These are phyloP conservation scores for Choloepus didactylus DNA, from an alignment of 2,797 vertebrate species.

Conservation along the genomic window DNA sequence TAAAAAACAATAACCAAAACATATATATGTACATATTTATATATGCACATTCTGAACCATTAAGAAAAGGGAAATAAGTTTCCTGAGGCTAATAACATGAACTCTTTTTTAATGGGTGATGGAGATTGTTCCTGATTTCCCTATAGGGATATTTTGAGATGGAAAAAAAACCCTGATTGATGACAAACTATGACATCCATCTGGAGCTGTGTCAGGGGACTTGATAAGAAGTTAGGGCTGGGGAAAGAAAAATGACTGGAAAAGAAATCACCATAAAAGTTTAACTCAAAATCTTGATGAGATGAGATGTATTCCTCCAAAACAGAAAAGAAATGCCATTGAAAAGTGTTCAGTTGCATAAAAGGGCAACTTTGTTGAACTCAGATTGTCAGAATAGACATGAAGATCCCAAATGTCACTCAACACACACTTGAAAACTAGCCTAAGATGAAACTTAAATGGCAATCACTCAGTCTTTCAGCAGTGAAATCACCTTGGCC, in stretches of 20 bases:
- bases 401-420: background rate
- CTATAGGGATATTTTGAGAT: background rate
- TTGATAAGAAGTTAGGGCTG: background rate
- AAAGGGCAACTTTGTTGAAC: background rate
- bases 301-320: background rate
- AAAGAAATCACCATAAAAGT: background rate
- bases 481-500: background rate
- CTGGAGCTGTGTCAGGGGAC: background rate
- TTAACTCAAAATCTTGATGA: background rate
- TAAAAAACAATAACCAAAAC: background rate
- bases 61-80: background rate
- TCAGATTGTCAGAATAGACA: background rate
- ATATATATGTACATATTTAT: too few species aligned
- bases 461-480: background rate
- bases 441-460: background rate
- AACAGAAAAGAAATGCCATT: background rate
- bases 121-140: background rate
- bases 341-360: background rate
- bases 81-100: rapidly evolving
- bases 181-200: background rate
- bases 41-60: background rate
- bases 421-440: background rate
- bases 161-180: background rate
- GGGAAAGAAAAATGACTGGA: background rate
- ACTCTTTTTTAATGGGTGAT: background rate